Percentiles rank a stretch among this genome's conserved stretches.
Evolutionary conservation across 2,113 vertebrate species (phyloP).

Genomic region (Pseudolaguvia tuberculata): DNA sequence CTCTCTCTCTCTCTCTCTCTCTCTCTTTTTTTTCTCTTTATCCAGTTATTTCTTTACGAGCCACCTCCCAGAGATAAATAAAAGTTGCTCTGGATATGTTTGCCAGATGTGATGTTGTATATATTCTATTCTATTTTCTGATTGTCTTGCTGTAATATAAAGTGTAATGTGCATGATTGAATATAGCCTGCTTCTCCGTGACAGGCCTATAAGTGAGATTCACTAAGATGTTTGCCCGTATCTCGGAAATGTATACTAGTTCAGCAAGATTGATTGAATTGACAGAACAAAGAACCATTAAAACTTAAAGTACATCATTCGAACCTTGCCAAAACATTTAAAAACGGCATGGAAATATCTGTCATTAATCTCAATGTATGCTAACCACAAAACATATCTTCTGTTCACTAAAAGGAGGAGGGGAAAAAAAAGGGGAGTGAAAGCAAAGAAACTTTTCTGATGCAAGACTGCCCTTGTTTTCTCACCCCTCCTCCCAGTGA

Average conservation of each 20-base stretch:
- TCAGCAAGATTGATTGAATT: background rate
- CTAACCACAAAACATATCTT: conserved; percentile 33
- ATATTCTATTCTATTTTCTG: too few species aligned
- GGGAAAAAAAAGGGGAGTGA: conserved; percentile 25
- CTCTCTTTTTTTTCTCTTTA: background rate
- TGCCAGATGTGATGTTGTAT: too few species aligned
- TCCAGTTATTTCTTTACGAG: too few species aligned
- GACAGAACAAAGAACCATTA: background rate
- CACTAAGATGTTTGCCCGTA: background rate
- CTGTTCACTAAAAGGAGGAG: conserved; percentile 16
- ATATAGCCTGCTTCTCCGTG: too few species aligned
- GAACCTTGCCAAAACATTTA: conserved; percentile 37
- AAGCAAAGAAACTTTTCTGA: conserved; percentile 11
- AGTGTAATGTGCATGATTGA: too few species aligned
- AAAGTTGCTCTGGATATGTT: too few species aligned
- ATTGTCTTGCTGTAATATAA: too few species aligned
- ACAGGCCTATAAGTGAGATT: too few species aligned
- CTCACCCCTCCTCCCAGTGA: conserved; percentile 30
- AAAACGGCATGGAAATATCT: conserved; percentile 41
- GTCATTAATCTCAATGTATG: conserved; percentile 22
- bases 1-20: too few species aligned
- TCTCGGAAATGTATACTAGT: conserved; percentile 11
- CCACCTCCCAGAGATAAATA: too few species aligned
- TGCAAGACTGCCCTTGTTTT: conserved; percentile 29
- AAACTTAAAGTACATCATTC: background rate